These are phyloP conservation scores for Ctenopoma multispine DNA, from an alignment of 2,797 vertebrate genomes.

Conservation along the genomic window DNA sequence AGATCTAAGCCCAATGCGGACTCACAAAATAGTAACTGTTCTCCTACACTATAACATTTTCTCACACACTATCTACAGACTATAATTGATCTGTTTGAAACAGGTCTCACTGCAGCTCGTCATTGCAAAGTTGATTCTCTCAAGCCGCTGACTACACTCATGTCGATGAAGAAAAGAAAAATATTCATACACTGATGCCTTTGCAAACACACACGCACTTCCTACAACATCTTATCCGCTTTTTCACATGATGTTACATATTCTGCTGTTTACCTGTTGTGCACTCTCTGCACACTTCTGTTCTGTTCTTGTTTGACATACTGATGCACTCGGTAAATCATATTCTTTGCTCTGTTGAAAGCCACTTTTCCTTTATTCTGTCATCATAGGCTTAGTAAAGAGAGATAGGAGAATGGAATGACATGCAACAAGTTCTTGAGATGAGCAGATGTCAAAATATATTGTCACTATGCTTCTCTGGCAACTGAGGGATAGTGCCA, in stretches of 20 bases:
- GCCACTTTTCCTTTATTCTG: constrained; percentile 42
- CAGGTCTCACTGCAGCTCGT: constrained; percentile 43
- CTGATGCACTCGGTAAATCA: constrained; percentile 36
- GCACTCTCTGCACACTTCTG: too few relatives aligned
- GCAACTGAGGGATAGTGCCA: constrained; percentile 22
- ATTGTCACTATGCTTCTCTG: constrained; percentile 37
- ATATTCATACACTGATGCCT: constrained; percentile 6
- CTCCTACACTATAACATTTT: background rate
- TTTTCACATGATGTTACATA: constrained; percentile 43
- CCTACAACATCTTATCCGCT: constrained; percentile 28
- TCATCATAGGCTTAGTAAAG: constrained; percentile 45
- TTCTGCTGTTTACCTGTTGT: constrained; percentile 50
- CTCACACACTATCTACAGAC: background rate
- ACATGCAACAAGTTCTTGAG: constrained; percentile 46
- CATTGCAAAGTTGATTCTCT: constrained; percentile 58
- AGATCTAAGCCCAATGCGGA: constrained; percentile 60
- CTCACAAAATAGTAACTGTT: constrained; percentile 14
- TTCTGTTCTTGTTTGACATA: constrained; percentile 36
- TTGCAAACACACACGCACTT: constrained; percentile 33
- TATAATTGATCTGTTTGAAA: constrained; percentile 53
- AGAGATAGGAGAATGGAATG: constrained; percentile 44
- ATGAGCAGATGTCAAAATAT: constrained; percentile 60
- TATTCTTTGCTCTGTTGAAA: constrained; percentile 39
- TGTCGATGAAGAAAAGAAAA: constrained; percentile 1
- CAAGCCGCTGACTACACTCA: constrained; percentile 18